A percentile compares a stretch with the other conserved stretches of the same genome.
Evolutionary conservation across 2,888 invertebrate species (phyloP).

Genomic region (Maniola hyperantus): DNA sequence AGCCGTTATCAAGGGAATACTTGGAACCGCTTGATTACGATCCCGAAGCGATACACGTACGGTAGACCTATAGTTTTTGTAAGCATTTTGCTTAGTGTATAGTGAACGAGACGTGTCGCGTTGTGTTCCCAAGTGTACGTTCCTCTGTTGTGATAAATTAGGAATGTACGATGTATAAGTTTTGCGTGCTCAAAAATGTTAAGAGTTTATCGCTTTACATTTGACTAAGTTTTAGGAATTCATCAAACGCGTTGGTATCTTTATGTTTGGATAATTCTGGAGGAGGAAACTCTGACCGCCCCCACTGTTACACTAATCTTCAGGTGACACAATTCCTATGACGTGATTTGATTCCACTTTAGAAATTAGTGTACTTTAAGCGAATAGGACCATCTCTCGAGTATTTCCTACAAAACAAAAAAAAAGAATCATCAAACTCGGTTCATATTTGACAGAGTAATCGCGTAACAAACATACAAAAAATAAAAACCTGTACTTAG

Average conservation of each 20-base stretch:
- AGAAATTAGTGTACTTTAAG: too few species aligned
- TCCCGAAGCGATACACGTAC: conserved; percentile 33
- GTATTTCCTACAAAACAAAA: too few species aligned
- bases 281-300: not conserved
- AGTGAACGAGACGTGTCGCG: not conserved
- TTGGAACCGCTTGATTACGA: conserved; percentile 50
- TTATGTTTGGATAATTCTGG: not conserved
- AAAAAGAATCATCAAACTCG: too few species aligned
- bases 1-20: conserved; percentile 61
- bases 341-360: too few species aligned
- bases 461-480: too few species aligned
- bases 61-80: conserved; percentile 5
- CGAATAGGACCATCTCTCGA: too few species aligned
- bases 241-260: not conserved
- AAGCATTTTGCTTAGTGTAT: not conserved
- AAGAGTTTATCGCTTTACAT: not conserved
- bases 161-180: conserved; percentile 14
- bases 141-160: conserved; percentile 25
- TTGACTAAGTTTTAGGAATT: conserved; percentile 13
- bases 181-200: conserved; percentile 15
- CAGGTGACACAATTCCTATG: too few species aligned
- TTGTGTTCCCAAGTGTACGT: conserved; percentile 20
- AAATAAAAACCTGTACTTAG: too few species aligned
- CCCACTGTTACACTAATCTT: too few species aligned
- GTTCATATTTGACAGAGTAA: too few species aligned